These are phyloP conservation scores for Mesorhabditis sp. DNA, from an alignment of 2,888 invertebrate genomes.

Conservation along the genomic window DNA sequence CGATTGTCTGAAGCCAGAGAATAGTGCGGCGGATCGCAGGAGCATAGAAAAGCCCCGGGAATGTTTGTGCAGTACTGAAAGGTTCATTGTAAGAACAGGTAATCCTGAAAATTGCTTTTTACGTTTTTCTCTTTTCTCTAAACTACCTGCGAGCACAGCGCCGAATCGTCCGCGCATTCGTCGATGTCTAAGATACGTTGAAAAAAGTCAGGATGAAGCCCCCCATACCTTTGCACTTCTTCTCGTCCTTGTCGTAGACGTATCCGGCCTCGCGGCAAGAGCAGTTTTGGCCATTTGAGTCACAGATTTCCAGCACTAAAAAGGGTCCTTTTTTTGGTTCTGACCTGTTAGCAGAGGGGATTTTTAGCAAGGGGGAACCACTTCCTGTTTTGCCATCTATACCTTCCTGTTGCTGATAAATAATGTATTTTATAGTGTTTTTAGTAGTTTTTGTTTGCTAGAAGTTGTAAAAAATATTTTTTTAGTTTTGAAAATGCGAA, in stretches of 20 bases:
- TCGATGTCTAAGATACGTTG: slow-evolving; percentile 71
- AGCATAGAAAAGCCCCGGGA: slow-evolving; percentile 89
- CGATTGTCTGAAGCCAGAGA: slow-evolving; percentile 76
- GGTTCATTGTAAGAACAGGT: slow-evolving; percentile 59
- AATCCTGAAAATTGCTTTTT: neutral
- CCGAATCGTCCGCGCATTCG: slow-evolving; percentile 80
- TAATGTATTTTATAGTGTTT: too few species aligned
- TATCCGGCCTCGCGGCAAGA: slow-evolving; percentile 37
- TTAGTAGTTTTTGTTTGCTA: too few species aligned
- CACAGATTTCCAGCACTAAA: slow-evolving; percentile 35
- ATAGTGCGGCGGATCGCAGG: slow-evolving; percentile 85
- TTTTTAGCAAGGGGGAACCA: too few species aligned
- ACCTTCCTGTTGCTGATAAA: too few species aligned
- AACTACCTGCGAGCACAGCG: slow-evolving; percentile 63
- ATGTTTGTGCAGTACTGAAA: slow-evolving; percentile 90
- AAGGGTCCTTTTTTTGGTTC: too few species aligned
- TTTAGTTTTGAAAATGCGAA: too few species aligned
- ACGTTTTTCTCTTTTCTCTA: neutral
- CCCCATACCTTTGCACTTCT: slow-evolving; percentile 37
- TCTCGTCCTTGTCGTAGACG: slow-evolving; percentile 28
- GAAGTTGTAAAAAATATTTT: too few species aligned
- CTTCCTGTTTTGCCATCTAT: too few species aligned
- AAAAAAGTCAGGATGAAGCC: neutral
- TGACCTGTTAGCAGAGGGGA: too few species aligned
- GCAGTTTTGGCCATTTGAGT: slow-evolving; percentile 30